Base-by-base conservation (phyloP, 2,113 vertebrate species). In the Eulacestoma nigropectus region DNA sequence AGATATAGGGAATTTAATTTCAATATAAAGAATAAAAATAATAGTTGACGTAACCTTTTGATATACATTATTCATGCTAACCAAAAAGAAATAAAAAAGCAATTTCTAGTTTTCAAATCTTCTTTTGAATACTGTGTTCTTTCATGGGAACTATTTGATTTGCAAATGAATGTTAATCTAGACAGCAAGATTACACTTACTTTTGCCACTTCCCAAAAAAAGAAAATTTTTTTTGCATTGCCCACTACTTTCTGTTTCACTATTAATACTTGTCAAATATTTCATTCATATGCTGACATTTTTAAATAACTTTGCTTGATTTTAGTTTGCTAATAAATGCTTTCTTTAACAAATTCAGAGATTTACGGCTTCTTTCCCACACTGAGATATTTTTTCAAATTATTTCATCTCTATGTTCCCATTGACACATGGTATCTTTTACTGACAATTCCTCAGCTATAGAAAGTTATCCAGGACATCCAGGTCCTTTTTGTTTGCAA, bases 1-100 rank as follows among this genome's bases (percentile, higher is more conserved):
- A 80, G 52, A 65, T 64, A 47, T 3, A 37, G 20, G 42, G 35
- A 83, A 83, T 75, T 27, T 74, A 95, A 87, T 93, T 76, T 95
- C 59, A 90, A 80, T 89, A 68, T 9, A 87, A 55, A 90, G n/a
- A 59, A 88, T 63, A 84, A 90, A 92, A 95, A 73, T 72, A 95
- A 79, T 65, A 89, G 56, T 27, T 73, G 60, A 79, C 16, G 6
- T 62, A 89, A 91, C 22, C 11, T 94, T 87, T 75, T 73, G n/a
- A 82, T 62, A 32, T 65, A 64, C 16, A 8, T 85, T 73, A 93
- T 81, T 91, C 32, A 87, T 94, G 57, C 50, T 53, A 91, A n/a
- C 16, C 10, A 52, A 87, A 81, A 84, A 91, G 74, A 79, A 72
- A 46, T 33, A 56, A 82, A 82, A 63, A 73, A 72, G 44, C 35